A percentile compares a stretch with the other conserved stretches of the same genome.
Conservation (phyloP, 2,113 vertebrate species). For the Paramormyrops kingsleyae region DNA sequence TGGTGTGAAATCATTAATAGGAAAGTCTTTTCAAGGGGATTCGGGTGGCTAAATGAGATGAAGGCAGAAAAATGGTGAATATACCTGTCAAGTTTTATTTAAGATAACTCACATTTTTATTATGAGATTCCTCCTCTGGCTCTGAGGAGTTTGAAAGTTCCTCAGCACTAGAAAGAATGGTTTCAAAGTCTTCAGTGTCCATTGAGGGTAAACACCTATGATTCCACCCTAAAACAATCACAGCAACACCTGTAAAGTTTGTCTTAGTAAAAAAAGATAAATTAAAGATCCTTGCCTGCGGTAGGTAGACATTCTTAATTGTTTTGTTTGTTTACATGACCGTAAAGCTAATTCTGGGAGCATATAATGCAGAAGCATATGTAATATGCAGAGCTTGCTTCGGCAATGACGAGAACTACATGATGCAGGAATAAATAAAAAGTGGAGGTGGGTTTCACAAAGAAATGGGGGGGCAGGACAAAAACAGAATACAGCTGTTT, state of each 20-base stretch:
- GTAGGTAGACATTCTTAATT: neutral
- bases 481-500: neutral
- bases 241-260: neutral
- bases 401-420: neutral
- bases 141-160: slow-evolving; percentile 84
- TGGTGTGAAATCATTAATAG: slow-evolving; percentile 43
- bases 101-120: slow-evolving; percentile 63
- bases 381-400: neutral
- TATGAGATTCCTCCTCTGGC: slow-evolving; percentile 69
- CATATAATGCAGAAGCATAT: neutral
- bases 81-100: neutral
- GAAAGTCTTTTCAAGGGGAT: slow-evolving; percentile 27
- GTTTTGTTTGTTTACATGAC: neutral
- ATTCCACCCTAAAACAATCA: slow-evolving; percentile 64
- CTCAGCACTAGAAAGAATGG: slow-evolving; percentile 80
- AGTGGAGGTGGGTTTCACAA: neutral
- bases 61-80: neutral
- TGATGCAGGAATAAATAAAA: neutral
- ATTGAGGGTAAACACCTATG: slow-evolving; percentile 67
- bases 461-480: neutral
- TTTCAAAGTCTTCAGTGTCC: slow-evolving; percentile 77
- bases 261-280: neutral
- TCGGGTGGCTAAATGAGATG: slow-evolving; percentile 15
- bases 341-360: neutral
- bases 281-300: neutral